These are phyloP conservation scores for Pararge aegeria DNA, from an alignment of 1,140 invertebrate species.

Conservation along the genomic window DNA sequence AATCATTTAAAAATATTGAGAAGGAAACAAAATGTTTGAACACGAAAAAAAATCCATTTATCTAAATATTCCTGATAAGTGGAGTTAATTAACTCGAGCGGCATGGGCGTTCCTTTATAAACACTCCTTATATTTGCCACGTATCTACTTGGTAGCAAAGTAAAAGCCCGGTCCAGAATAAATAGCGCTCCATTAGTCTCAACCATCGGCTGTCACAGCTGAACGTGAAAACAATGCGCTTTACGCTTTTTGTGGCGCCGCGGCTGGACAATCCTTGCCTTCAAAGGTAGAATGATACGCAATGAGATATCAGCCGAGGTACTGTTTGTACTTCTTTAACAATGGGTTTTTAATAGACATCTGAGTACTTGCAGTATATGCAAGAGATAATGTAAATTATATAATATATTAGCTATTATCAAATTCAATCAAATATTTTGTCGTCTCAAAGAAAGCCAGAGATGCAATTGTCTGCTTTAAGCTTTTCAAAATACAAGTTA, in stretches of 20 bases:
- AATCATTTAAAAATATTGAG: background rate
- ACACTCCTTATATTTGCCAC: conserved; percentile 18
- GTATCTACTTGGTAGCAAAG: conserved; percentile 31
- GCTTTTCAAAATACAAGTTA: too few relatives aligned
- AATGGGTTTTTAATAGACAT: too few relatives aligned
- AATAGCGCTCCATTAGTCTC: conserved; percentile 59
- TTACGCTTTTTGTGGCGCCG: conserved; percentile 57
- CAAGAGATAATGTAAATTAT: too few relatives aligned
- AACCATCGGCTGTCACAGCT: conserved; percentile 51
- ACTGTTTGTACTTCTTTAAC: conserved; percentile 34
- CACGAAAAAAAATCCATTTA: background rate
- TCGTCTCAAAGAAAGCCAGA: too few relatives aligned
- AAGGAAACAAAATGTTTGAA: background rate
- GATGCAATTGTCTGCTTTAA: too few relatives aligned
- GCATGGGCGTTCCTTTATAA: conserved; percentile 11
- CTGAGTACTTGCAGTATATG: too few relatives aligned
- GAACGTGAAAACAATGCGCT: conserved; percentile 65
- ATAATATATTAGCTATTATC: too few relatives aligned
- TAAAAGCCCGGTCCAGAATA: conserved; percentile 45
- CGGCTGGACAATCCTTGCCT: conserved; percentile 51
- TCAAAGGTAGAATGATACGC: conserved; percentile 58
- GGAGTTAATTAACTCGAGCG: conserved; percentile 4
- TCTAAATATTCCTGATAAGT: background rate
- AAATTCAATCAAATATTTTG: too few relatives aligned
- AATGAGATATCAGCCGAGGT: conserved; percentile 31